Percentiles rank a stretch among this genome's conserved stretches.
These are phyloP conservation scores for Daboia siamensis DNA, from an alignment of 2,113 vertebrate genomes.

Conservation along the genomic window DNA sequence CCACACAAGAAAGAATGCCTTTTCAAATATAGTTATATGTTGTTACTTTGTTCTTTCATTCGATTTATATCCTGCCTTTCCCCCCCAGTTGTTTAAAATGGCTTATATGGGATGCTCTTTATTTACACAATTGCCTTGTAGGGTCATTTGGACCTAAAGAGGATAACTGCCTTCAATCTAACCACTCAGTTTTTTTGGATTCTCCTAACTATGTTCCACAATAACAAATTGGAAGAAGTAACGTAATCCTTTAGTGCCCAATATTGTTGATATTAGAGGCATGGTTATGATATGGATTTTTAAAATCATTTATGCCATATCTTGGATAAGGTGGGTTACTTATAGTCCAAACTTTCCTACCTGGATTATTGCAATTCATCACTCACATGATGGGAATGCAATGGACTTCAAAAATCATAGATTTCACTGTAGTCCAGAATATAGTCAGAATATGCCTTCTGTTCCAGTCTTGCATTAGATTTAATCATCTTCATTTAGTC, in stretches of 20 bases:
- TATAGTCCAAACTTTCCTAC: not conserved
- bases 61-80: not conserved
- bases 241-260: constrained; percentile 40
- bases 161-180: not conserved
- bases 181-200: not conserved
- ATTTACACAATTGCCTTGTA: not conserved
- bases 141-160: not conserved
- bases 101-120: not conserved
- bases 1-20: constrained; percentile 17
- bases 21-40: constrained; percentile 21
- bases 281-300: not conserved
- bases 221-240: constrained; percentile 23
- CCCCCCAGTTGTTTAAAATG: not conserved
- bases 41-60: not conserved
- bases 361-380: not conserved
- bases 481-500: not conserved
- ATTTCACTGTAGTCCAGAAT: not conserved
- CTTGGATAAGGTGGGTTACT: not conserved
- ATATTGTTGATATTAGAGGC: constrained; percentile 12
- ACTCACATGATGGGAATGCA: not conserved
- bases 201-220: not conserved
- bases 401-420: not conserved
- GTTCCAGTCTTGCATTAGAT: not conserved
- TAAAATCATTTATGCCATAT: not conserved
- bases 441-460: no score